These are phyloP conservation scores for Dinothrombium tinctorium DNA, from an alignment of 1,140 invertebrate species.

Conservation along the genomic window DNA sequence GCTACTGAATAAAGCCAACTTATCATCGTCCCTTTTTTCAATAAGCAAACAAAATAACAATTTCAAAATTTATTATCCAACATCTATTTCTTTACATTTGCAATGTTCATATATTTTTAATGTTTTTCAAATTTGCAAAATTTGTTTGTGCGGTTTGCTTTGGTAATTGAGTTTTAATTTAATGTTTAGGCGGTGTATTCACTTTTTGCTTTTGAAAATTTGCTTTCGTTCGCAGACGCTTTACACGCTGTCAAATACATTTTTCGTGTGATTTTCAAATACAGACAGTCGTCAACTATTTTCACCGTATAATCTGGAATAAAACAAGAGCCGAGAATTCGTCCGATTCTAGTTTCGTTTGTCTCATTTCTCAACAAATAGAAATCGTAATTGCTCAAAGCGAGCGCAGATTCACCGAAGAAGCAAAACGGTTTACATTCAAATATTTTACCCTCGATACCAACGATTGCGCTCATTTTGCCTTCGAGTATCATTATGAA, in stretches of 20 bases:
- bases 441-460: constrained; percentile 57
- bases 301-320: constrained; percentile 66
- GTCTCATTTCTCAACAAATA: not conserved
- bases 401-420: constrained; percentile 65
- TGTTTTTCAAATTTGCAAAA: too few species aligned
- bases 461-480: constrained; percentile 43
- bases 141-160: too few species aligned
- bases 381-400: not conserved
- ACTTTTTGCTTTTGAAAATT: constrained; percentile 16
- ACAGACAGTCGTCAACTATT: constrained; percentile 21
- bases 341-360: too few species aligned
- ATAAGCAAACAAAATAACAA: too few species aligned
- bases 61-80: too few species aligned
- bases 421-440: constrained; percentile 84
- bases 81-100: too few species aligned
- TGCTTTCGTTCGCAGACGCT: too few species aligned
- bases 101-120: too few species aligned
- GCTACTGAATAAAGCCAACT: too few species aligned
- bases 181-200: too few species aligned
- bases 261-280: constrained; percentile 15
- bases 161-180: too few species aligned
- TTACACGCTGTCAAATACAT: constrained; percentile 15
- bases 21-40: too few species aligned
- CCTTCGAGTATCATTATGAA: constrained; percentile 83
- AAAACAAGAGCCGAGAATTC: not conserved